These are phyloP conservation scores for Cottoperca gobio DNA, from an alignment of 2,797 vertebrate species.

Conservation along the genomic window DNA sequence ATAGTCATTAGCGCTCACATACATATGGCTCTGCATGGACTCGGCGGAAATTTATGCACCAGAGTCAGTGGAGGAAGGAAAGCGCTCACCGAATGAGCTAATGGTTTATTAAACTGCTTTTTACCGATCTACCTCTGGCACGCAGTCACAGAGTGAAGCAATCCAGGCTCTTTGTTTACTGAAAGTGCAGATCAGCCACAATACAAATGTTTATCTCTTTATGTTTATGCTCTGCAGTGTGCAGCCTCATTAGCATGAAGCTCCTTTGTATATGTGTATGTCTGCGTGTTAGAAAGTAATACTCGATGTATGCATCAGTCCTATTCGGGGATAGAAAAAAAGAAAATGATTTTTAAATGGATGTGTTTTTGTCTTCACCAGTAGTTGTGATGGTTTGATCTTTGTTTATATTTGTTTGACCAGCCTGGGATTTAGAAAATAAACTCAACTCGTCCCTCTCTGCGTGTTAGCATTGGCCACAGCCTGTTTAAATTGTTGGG, in stretches of 20 bases:
- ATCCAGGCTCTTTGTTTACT: slow-evolving; percentile 39
- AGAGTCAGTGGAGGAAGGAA: slow-evolving; percentile 48
- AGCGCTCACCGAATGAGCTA: slow-evolving; percentile 67
- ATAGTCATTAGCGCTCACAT: slow-evolving; percentile 77
- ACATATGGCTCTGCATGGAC: slow-evolving; percentile 55
- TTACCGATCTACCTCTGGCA: slow-evolving; percentile 53
- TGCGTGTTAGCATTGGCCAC: slow-evolving; percentile 57
- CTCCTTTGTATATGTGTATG: not conserved
- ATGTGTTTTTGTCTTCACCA: slow-evolving; percentile 35
- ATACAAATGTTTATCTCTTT: slow-evolving; percentile 30
- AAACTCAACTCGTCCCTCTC: slow-evolving; percentile 33
- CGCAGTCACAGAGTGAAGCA: slow-evolving; percentile 54
- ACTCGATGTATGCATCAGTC: not conserved
- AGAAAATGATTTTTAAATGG: not conserved
- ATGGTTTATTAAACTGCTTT: slow-evolving; percentile 74
- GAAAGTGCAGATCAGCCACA: slow-evolving; percentile 42
- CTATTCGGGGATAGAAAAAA: not conserved
- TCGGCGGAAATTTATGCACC: slow-evolving; percentile 41
- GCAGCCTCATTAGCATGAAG: slow-evolving; percentile 47
- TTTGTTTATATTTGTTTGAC: slow-evolving; percentile 59
- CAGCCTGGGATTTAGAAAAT: slow-evolving; percentile 42
- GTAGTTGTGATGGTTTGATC: slow-evolving; percentile 38
- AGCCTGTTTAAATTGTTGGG: slow-evolving; percentile 46
- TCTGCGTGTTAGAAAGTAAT: not conserved
- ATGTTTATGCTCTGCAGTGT: slow-evolving; percentile 16